Percentiles rank a stretch among this genome's conserved stretches.
Conservation (phyloP, 2,113 vertebrate species). For the Rissa tridactyla region DNA sequence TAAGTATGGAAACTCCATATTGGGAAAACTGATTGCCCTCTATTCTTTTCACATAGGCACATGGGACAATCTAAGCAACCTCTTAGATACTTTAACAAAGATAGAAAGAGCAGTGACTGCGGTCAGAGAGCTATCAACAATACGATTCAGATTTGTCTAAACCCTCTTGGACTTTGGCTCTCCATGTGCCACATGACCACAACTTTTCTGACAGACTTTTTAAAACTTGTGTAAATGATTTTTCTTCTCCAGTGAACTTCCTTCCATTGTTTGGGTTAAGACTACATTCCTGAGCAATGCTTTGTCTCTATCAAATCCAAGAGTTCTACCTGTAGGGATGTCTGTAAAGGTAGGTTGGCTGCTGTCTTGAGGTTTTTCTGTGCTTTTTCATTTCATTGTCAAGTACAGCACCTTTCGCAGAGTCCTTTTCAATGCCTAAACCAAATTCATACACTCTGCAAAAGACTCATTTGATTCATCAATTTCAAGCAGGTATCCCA, state of each 20-base stretch:
- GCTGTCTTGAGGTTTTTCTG: not conserved
- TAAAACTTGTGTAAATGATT: not conserved
- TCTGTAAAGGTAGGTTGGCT: not conserved
- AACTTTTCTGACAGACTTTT: not conserved
- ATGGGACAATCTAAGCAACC: conserved; percentile 57
- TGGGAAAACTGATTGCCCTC: not conserved
- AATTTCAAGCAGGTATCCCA: not conserved
- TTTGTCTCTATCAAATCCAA: not conserved
- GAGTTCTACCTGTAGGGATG: not conserved
- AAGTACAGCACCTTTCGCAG: not conserved
- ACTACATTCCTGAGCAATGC: not conserved
- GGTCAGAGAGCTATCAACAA: conserved; percentile 54
- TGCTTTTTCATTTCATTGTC: not conserved
- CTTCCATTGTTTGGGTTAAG: not conserved
- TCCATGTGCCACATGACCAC: not conserved
- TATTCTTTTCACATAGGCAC: conserved; percentile 17
- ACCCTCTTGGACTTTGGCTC: conserved; percentile 38
- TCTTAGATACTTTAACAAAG: conserved; percentile 71
- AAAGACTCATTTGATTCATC: not conserved
- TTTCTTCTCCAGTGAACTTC: not conserved
- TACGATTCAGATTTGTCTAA: conserved; percentile 75
- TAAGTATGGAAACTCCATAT: not conserved
- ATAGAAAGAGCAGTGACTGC: conserved; percentile 67
- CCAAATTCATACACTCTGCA: not conserved
- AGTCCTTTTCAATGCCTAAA: not conserved